Conservation (phyloP, 1,140 invertebrate genomes). For the Brachionus angularis region DNA sequence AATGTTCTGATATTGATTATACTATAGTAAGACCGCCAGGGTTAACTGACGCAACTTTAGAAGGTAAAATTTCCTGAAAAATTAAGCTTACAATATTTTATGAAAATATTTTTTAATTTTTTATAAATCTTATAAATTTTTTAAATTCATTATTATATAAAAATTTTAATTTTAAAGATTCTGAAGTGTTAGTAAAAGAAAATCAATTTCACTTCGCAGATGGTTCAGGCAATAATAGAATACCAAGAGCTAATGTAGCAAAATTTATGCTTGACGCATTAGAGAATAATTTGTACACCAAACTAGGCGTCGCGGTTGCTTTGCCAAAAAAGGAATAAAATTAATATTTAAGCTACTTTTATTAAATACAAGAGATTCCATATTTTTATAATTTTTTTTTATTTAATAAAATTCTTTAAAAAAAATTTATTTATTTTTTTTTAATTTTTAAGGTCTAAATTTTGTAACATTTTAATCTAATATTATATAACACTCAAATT, state of each 20-base stretch:
- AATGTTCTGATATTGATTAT: conserved; percentile 52
- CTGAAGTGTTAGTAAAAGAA: conserved; percentile 37
- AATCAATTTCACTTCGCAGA: conserved; percentile 35
- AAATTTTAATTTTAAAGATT: neutral
- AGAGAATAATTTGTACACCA: conserved; percentile 42
- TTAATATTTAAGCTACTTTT: too few species aligned
- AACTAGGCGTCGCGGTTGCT: conserved; percentile 37
- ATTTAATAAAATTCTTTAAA: too few species aligned
- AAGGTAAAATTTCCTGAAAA: conserved; percentile 45
- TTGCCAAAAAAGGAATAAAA: neutral
- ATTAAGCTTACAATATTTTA: neutral
- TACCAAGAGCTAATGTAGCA: conserved; percentile 47
- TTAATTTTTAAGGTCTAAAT: too few species aligned
- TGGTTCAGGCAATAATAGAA: conserved; percentile 8
- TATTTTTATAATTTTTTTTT: too few species aligned
- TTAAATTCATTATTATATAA: neutral
- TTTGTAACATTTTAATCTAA: too few species aligned
- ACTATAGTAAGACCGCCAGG: conserved; percentile 54
- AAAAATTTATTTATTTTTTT: too few species aligned
- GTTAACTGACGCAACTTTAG: conserved; percentile 46
- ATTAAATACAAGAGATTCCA: too few species aligned
- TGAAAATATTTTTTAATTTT: neutral
- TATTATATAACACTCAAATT: too few species aligned
- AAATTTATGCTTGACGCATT: conserved; percentile 47
- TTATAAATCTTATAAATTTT: neutral